These are phyloP conservation scores for Menidia menidia DNA, from an alignment of 2,797 vertebrate species.

Conservation along the genomic window DNA sequence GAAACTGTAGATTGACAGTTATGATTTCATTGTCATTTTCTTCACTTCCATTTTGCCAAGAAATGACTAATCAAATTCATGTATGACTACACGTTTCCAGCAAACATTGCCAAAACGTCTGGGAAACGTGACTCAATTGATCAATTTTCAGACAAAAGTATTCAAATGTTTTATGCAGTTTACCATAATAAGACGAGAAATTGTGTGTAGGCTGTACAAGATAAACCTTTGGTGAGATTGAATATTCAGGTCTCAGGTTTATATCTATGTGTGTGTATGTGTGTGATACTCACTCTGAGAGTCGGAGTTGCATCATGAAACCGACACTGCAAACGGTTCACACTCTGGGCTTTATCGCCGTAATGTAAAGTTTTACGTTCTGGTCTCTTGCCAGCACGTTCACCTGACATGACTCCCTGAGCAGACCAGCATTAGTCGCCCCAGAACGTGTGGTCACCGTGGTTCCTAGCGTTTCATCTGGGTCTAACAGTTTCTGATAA, in stretches of 20 bases:
- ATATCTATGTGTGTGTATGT: neutral
- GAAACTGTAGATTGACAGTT: constrained; percentile 37
- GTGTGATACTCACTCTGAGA: neutral
- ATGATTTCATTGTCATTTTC: constrained; percentile 39
- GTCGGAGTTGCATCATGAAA: constrained; percentile 15
- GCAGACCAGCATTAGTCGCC: constrained; percentile 35
- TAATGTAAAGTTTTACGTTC: constrained; percentile 58
- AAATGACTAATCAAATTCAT: constrained; percentile 60
- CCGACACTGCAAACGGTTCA: neutral
- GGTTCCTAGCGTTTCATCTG: constrained; percentile 42
- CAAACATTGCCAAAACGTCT: constrained; percentile 41
- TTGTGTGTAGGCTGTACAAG: neutral
- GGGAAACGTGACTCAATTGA: constrained; percentile 44
- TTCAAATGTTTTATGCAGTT: constrained; percentile 34
- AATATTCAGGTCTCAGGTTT: neutral
- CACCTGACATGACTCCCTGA: constrained; percentile 74
- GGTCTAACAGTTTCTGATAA: constrained; percentile 45
- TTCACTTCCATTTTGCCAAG: constrained; percentile 61
- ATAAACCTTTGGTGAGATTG: constrained; percentile 1
- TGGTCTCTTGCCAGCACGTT: constrained; percentile 58
- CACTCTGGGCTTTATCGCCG: constrained; percentile 17
- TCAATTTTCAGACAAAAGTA: constrained; percentile 34
- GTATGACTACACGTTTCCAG: constrained; percentile 52
- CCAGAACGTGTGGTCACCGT: constrained; percentile 60
- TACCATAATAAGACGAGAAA: constrained; percentile 4